Base-by-base conservation (phyloP, 2,113 vertebrate genomes). In the Cyprinodon tularosa region DNA sequence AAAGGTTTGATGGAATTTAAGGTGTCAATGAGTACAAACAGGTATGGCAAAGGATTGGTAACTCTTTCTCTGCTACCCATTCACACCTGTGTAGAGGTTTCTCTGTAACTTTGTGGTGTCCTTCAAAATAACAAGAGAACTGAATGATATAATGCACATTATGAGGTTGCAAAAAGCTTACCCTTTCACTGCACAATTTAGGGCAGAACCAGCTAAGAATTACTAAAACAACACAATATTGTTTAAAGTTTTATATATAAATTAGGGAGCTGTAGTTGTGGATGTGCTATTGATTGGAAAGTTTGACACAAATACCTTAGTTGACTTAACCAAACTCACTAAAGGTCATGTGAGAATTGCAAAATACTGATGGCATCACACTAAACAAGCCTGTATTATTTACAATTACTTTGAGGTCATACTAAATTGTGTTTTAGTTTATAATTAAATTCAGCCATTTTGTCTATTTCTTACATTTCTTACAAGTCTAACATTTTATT, bases 291-390 rank as follows among this genome's bases (percentile, higher is more conserved):
- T 42, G 12, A 15, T 65, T 61, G 60, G 12, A 7, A 14, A 15
- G 17, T 37, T 29, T 14, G 36, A 36, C 36, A 12, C 63, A 65
- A 65, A 42, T n/a, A 36, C 15, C 17, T 65, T 39, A 11, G 15
- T n/a, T 42, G 62, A 42, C 37, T 10, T 40, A 62, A 62, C 13
- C 36, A 0, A 38, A 5, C 0, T 44, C 20, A 29, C 13, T 47
- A 44, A 61, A 71, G 69, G 62, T 29, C 72, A 76, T 36, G 38
- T 50, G 6, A 2, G 5, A 73, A 22, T 8, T 64, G 40, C 12
- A 59, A 40, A 57, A n/a, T 8, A 17, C 12, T 63, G 62, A 13
- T 11, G 11, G 12, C 37, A 48, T 8, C 40, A 60, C 62, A 47
- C 38, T 68, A 72, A 62, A 66, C 0, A 8, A 42, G 15, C 7